These are phyloP conservation scores for Lycodopsis pacificus DNA, from an alignment of 2,797 vertebrate species.

Conservation along the genomic window DNA sequence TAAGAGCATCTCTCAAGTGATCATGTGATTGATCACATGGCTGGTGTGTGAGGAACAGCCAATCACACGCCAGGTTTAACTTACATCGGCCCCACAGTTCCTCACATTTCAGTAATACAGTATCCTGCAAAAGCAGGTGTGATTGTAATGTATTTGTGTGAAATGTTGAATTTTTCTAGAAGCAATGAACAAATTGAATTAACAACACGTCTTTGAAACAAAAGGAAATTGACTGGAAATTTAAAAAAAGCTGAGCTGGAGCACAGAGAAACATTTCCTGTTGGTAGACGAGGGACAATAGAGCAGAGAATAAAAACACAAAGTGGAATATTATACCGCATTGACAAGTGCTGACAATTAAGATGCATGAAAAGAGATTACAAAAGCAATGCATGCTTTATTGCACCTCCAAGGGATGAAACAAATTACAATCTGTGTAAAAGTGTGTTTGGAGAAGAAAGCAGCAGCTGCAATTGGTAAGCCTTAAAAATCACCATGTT, in stretches of 20 bases:
- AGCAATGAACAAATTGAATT: neutral
- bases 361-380: constrained; percentile 13
- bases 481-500: neutral
- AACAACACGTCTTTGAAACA: neutral
- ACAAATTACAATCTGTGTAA: neutral
- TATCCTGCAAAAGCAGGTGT: neutral
- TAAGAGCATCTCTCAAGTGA: neutral
- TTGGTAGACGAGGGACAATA: neutral
- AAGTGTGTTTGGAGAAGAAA: constrained; percentile 5
- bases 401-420: neutral
- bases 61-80: neutral
- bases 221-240: neutral
- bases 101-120: neutral
- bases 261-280: neutral
- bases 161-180: neutral
- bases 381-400: constrained; percentile 17
- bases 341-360: constrained; percentile 12
- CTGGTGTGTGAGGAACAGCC: neutral
- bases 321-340: neutral
- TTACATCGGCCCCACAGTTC: too few relatives aligned
- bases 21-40: neutral
- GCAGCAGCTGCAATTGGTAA: constrained; percentile 1
- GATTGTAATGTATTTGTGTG: neutral
- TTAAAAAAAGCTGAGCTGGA: neutral
- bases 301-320: constrained; percentile 7